phyloP scores from a whole-genome alignment of 2,888 invertebrate genomes.

The Dilophus febrilis region DNA sequence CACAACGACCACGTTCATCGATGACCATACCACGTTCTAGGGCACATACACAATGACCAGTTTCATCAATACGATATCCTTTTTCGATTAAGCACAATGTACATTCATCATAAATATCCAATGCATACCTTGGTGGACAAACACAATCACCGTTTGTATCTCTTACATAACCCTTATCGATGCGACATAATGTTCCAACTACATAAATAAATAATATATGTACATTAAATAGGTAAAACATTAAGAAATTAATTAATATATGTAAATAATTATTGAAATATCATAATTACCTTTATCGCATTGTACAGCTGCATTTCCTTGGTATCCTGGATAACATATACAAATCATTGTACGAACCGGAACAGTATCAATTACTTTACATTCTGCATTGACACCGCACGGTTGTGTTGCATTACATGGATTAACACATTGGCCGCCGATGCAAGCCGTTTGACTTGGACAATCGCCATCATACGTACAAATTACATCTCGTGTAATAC shows the following conservation, averaged over 20 bases:
- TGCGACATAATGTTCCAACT: slow-evolving; percentile 41
- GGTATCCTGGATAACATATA: slow-evolving; percentile 68
- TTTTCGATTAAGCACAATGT: slow-evolving; percentile 51
- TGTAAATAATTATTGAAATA: neutral
- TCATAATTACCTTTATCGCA: slow-evolving; percentile 57
- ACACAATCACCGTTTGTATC: slow-evolving; percentile 46
- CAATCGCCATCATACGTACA: slow-evolving; percentile 71
- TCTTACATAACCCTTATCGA: slow-evolving; percentile 49
- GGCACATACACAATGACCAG: slow-evolving; percentile 69
- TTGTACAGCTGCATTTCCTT: slow-evolving; percentile 70
- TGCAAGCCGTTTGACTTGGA: slow-evolving; percentile 65
- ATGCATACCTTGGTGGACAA: slow-evolving; percentile 60
- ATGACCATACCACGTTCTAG: slow-evolving; percentile 59
- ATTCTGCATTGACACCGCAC: slow-evolving; percentile 65
- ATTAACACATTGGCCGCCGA: slow-evolving; percentile 64
- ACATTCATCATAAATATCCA: slow-evolving; percentile 62
- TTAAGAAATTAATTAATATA: neutral
- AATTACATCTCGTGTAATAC: slow-evolving; percentile 40
- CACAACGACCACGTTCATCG: slow-evolving; percentile 60
- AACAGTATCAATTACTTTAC: slow-evolving; percentile 60
- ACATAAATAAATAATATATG: no score
- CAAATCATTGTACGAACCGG: slow-evolving; percentile 81
- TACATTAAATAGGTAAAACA: slow-evolving; percentile 8
- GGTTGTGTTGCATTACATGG: slow-evolving; percentile 65
- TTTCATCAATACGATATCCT: slow-evolving; percentile 57